Evolutionary conservation across 2,113 vertebrate species (phyloP).

Genomic region (Perca schrenkii): DNA sequence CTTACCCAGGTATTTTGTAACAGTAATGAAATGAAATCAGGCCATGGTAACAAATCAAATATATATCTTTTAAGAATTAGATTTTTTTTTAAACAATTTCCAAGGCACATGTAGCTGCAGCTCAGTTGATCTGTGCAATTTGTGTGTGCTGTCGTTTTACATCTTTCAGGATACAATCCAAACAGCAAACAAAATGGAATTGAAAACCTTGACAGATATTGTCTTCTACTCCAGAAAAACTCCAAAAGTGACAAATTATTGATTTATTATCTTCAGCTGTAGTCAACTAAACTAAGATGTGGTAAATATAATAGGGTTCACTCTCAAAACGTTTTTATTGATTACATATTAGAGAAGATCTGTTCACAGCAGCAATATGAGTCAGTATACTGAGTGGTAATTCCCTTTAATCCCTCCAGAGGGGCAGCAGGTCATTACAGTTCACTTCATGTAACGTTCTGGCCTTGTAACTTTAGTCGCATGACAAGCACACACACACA

Average conservation of each 20-base stretch:
- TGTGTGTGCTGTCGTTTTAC: background rate
- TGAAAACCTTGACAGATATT: background rate
- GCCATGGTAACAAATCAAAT: background rate
- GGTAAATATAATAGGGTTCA: background rate
- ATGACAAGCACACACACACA: background rate
- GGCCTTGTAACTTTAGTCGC: slow-evolving; percentile 20
- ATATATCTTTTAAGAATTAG: background rate
- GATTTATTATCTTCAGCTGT: background rate
- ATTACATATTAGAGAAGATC: background rate
- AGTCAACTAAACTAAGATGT: background rate
- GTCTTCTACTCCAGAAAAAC: background rate
- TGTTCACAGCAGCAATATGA: background rate
- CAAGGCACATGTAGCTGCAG: background rate
- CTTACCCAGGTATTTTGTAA: background rate
- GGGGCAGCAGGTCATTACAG: slow-evolving; percentile 36
- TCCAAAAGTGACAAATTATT: background rate
- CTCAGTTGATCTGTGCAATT: background rate
- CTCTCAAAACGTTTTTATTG: background rate
- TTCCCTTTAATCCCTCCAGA: slow-evolving; percentile 16
- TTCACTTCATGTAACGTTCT: slow-evolving; percentile 30
- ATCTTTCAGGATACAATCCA: background rate
- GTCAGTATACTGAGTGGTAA: background rate
- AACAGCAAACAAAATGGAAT: background rate
- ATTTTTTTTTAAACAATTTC: background rate
- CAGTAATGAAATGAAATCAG: background rate